A percentile compares a stretch with the other conserved stretches of the same genome.
Evolutionary conservation across 2,797 vertebrate genomes (phyloP).

Genomic region (Smutsia gigantea): DNA sequence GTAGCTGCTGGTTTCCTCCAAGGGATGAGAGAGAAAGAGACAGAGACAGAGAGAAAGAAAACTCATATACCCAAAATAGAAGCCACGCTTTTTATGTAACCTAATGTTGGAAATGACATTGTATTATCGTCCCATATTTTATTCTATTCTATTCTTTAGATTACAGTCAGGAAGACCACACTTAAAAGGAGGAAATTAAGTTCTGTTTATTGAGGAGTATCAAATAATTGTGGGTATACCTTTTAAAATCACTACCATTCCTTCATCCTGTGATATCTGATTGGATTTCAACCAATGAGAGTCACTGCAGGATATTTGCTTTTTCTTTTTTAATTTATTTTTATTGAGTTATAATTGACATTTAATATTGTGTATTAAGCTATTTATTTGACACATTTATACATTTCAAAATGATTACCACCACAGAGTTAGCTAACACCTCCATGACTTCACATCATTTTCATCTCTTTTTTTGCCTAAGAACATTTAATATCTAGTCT

Average conservation of each 20-base stretch:
- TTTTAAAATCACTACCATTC: not conserved
- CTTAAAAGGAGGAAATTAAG: not conserved
- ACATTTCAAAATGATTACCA: not conserved
- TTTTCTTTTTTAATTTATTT: not conserved
- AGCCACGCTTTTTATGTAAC: rapidly evolving
- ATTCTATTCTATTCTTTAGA: not conserved
- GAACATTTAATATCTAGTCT: not conserved
- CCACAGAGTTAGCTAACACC: not conserved
- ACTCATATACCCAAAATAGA: not conserved
- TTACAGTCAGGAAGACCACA: not conserved
- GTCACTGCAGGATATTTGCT: not conserved
- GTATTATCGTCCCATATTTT: not conserved
- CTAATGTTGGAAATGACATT: not conserved
- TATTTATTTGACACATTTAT: not conserved
- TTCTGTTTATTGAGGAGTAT: not conserved
- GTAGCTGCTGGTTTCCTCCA: not conserved
- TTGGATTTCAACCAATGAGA: not conserved
- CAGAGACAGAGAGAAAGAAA: not conserved
- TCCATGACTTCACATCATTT: not conserved
- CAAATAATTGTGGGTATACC: not conserved
- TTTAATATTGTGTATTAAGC: not conserved
- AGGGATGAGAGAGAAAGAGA: not conserved
- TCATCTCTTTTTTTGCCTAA: not conserved
- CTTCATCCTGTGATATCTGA: not conserved
- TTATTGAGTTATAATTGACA: too few species aligned